Percentiles rank a stretch among this genome's conserved stretches.
Conservation (phyloP, 2,888 invertebrate species). For the Resseliella maxima region DNA sequence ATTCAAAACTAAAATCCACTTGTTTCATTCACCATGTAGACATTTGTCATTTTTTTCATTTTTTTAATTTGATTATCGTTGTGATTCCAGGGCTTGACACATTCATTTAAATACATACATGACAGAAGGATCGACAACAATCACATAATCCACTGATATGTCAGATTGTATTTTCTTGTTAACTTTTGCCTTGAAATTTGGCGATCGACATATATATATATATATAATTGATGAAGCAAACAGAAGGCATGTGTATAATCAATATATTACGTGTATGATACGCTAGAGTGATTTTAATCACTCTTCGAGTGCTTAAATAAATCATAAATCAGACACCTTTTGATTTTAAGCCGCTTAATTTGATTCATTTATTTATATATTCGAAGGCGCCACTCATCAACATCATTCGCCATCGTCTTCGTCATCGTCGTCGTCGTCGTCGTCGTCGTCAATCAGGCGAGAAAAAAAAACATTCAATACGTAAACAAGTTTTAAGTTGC, state of each 20-base stretch:
- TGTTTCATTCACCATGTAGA: background rate
- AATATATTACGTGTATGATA: background rate
- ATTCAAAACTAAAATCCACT: constrained; percentile 19
- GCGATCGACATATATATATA: too few species aligned
- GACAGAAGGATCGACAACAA: background rate
- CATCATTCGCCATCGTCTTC: background rate
- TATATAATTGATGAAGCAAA: too few species aligned
- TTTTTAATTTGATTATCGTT: background rate
- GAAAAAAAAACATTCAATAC: background rate
- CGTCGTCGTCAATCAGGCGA: background rate
- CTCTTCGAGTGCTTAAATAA: background rate
- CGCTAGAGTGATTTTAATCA: background rate
- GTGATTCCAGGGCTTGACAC: too few species aligned
- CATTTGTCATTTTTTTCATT: background rate
- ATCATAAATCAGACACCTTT: constrained; percentile 36
- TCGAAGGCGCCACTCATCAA: constrained; percentile 42
- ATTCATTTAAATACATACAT: background rate
- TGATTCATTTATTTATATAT: background rate
- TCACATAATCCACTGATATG: background rate
- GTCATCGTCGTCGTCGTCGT: background rate
- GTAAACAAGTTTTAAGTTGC: constrained; percentile 25
- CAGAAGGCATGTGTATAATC: background rate
- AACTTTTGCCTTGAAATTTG: background rate
- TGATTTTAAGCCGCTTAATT: background rate
- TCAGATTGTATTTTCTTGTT: too few species aligned